Conservation (phyloP, 1,140 invertebrate species). For the Teleogryllus occipitalis region DNA sequence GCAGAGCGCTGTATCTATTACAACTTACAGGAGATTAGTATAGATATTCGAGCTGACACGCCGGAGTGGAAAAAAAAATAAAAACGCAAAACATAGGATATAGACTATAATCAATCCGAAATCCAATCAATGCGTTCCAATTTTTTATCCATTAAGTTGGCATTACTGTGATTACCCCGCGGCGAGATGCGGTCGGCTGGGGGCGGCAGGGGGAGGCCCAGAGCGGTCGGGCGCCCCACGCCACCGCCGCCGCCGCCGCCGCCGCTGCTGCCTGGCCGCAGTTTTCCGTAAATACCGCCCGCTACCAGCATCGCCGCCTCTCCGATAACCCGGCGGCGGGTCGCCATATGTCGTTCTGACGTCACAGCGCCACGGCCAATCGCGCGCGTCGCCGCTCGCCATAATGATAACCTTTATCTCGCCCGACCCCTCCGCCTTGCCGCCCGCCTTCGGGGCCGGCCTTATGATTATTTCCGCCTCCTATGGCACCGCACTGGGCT, state of each 20-base stretch:
- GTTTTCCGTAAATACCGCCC: background rate
- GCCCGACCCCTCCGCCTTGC: background rate
- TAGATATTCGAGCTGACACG: conserved; percentile 3
- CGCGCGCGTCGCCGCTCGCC: too few relatives aligned
- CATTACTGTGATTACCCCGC: conserved; percentile 3
- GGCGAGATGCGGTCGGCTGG: background rate
- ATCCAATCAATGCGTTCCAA: conserved; percentile 4
- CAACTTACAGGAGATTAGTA: conserved; percentile 4
- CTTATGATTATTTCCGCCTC: background rate
- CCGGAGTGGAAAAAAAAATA: background rate
- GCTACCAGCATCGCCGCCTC: background rate
- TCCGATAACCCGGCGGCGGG: background rate
- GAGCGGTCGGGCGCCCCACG: background rate
- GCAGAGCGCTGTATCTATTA: background rate
- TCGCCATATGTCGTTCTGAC: background rate
- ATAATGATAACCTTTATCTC: background rate
- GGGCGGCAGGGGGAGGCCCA: background rate
- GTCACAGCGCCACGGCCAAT: background rate
- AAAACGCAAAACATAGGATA: conserved; percentile 5
- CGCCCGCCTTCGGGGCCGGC: background rate
- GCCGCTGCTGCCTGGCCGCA: background rate
- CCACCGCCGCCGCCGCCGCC: too few relatives aligned
- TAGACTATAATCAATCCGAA: conserved; percentile 5
- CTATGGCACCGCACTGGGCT: too few relatives aligned
- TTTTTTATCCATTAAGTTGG: conserved; percentile 5